phyloP scores from a whole-genome alignment of 2,888 invertebrate genomes.

The Platerodrilus igneus region DNA sequence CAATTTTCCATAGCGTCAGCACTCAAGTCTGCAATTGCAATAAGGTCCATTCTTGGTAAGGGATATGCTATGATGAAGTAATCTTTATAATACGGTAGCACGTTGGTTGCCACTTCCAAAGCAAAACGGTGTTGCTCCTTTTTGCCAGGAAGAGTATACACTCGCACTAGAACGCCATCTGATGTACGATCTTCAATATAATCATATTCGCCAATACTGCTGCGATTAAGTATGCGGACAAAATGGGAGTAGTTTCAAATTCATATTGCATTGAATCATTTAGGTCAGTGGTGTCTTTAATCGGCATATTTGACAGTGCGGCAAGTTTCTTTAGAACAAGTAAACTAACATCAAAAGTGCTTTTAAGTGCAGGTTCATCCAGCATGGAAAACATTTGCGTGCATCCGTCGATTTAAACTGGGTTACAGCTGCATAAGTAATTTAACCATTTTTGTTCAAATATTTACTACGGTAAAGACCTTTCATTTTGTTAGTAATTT shows the following conservation, averaged over 20 bases:
- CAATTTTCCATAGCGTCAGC: conserved; percentile 98
- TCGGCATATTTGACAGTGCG: conserved; percentile 89
- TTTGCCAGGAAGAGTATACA: conserved; percentile 83
- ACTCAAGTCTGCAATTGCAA: conserved; percentile 92
- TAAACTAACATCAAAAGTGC: conserved; percentile 89
- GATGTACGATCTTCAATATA: conserved; percentile 77
- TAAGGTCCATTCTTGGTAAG: conserved; percentile 90
- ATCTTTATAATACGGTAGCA: conserved; percentile 87
- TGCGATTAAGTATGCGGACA: conserved; percentile 94
- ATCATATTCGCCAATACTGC: conserved; percentile 91
- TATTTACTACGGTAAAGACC: conserved; percentile 85
- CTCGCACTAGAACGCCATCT: conserved; percentile 75
- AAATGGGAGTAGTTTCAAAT: conserved; percentile 82
- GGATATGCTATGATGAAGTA: conserved; percentile 94
- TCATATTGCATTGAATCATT: conserved; percentile 40
- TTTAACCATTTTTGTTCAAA: conserved; percentile 64
- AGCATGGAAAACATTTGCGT: conserved; percentile 90
- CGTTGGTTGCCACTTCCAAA: conserved; percentile 81
- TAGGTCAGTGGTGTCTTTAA: conserved; percentile 43
- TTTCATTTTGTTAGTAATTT: conserved; percentile 87
- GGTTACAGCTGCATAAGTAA: conserved; percentile 79
- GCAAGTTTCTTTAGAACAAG: conserved; percentile 74
- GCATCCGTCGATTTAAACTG: conserved; percentile 91
- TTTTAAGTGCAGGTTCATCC: conserved; percentile 96
- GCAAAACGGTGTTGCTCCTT: conserved; percentile 89